Percentiles rank a stretch among this genome's conserved stretches.
These are phyloP conservation scores for Capitella teleta DNA, from an alignment of 1,140 invertebrate species.

Conservation along the genomic window DNA sequence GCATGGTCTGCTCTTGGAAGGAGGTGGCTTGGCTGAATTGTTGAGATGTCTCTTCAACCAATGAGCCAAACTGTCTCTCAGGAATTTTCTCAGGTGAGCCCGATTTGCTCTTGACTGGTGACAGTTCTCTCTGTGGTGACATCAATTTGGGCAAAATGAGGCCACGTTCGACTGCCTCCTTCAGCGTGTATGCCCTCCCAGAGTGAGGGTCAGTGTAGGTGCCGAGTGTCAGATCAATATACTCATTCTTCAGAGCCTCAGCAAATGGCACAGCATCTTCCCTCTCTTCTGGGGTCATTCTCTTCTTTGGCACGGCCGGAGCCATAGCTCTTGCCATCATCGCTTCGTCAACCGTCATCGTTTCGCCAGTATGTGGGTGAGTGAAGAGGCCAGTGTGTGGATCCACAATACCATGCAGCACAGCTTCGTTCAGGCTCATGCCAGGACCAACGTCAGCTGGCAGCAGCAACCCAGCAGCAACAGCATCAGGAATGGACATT, in stretches of 20 bases:
- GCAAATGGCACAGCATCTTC: not conserved
- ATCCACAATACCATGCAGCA: constrained; percentile 26
- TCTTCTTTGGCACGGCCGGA: constrained; percentile 15
- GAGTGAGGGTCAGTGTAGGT: constrained; percentile 11
- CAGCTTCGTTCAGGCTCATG: constrained; percentile 42
- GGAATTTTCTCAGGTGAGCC: too few species aligned
- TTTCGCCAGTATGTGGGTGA: constrained; percentile 55
- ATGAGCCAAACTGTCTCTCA: too few species aligned
- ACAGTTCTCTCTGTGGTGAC: too few species aligned
- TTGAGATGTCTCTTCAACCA: too few species aligned
- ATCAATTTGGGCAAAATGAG: constrained; percentile 52
- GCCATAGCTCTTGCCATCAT: constrained; percentile 55
- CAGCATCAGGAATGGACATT: not conserved
- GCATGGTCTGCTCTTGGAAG: too few species aligned
- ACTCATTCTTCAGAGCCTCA: constrained; percentile 10
- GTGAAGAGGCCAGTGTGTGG: constrained; percentile 49
- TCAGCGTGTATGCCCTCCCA: constrained; percentile 42
- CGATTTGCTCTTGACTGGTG: too few species aligned
- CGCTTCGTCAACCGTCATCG: constrained; percentile 54
- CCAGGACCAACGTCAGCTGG: constrained; percentile 56
- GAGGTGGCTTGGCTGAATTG: too few species aligned
- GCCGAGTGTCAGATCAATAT: constrained; percentile 19
- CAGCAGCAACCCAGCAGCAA: not conserved
- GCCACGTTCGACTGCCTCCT: constrained; percentile 70
- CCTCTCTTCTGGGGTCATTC: not conserved